phyloP scores from a whole-genome alignment of 2,113 vertebrate genomes.

The Corythaeola cristata region DNA sequence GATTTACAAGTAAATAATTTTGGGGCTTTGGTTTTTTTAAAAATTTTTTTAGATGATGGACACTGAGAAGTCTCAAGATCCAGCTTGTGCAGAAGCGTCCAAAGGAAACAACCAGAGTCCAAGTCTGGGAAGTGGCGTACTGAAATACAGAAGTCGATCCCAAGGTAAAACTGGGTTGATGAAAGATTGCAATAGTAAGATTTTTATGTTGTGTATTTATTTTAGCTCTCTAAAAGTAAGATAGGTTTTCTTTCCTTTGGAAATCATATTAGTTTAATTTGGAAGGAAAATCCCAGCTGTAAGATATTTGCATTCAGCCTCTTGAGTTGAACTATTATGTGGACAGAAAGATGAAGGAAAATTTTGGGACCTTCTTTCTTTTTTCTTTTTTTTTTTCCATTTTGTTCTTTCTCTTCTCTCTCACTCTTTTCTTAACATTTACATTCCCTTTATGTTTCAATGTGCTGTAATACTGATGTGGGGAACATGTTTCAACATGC shows the following conservation, averaged over 20 bases:
- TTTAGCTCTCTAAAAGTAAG: neutral
- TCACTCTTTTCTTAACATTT: neutral
- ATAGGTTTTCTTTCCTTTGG: neutral
- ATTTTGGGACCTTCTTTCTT: neutral
- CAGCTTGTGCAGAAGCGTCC: constrained; percentile 66
- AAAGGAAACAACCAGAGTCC: constrained; percentile 81
- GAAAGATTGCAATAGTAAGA: neutral
- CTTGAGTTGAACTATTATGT: neutral
- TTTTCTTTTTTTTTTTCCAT: neutral
- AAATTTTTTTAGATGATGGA: constrained; percentile 74
- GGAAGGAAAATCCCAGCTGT: neutral
- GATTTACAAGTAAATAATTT: neutral
- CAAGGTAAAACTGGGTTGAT: constrained; percentile 77
- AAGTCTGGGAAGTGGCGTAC: constrained; percentile 72
- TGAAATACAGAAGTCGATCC: constrained; percentile 85
- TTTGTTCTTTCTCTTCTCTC: neutral
- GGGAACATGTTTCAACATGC: neutral
- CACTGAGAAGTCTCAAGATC: constrained; percentile 79
- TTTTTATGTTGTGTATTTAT: neutral
- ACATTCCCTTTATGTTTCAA: neutral
- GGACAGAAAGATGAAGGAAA: neutral
- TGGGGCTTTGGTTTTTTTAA: neutral
- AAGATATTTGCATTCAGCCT: neutral
- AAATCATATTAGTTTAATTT: neutral
- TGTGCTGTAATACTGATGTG: neutral